Evolutionary conservation across 2,797 vertebrate species (phyloP).

Genomic region (Gambelia wislizenii): DNA sequence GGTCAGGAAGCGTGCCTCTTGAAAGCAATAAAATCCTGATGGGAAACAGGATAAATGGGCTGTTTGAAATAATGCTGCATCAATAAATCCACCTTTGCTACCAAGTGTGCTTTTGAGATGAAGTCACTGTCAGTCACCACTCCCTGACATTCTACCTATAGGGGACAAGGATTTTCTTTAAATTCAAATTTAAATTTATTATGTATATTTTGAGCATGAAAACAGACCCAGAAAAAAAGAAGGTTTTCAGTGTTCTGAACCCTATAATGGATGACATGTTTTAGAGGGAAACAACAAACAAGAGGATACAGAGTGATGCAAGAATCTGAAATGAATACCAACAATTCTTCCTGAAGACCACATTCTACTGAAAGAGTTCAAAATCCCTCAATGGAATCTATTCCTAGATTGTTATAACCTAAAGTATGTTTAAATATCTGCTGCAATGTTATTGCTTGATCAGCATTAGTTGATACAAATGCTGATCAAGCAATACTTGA

Average conservation of each 20-base stretch:
- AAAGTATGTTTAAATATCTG: not conserved
- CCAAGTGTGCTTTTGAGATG: not conserved
- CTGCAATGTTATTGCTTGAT: not conserved
- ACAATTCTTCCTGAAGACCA: not conserved
- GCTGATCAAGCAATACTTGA: too few species aligned
- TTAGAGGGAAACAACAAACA: not conserved
- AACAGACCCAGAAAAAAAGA: not conserved
- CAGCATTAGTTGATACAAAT: not conserved
- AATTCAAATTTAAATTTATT: not conserved
- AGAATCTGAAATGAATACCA: not conserved
- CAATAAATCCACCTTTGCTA: not conserved
- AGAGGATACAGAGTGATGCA: not conserved
- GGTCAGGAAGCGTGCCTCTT: not conserved
- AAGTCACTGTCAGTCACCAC: not conserved
- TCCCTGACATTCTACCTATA: not conserved
- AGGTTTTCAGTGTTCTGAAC: not conserved
- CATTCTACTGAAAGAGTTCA: not conserved
- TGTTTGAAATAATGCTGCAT: not conserved
- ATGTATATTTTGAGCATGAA: not conserved
- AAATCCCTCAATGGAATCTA: not conserved
- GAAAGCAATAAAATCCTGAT: not conserved
- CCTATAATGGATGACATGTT: not conserved
- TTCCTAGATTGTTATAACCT: not conserved
- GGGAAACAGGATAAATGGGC: not conserved
- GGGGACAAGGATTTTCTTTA: not conserved